phyloP scores from a whole-genome alignment of 1,140 invertebrate species.

The Paraescarpia echinospica region DNA sequence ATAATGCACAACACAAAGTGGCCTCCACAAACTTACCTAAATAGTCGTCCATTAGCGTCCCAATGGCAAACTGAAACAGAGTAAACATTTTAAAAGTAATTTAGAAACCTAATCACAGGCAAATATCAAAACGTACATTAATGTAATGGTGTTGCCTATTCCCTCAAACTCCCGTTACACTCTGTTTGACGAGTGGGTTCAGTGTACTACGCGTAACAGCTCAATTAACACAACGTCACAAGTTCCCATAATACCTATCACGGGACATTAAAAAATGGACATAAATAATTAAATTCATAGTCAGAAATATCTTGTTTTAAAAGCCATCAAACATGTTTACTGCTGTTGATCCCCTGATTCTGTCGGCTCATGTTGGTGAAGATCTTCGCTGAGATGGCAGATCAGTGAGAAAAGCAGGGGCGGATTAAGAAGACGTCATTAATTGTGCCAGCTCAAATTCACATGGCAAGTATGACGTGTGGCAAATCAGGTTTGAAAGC shows the following conservation, averaged over 20 bases:
- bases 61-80: conserved; percentile 91
- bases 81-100: conserved; percentile 39
- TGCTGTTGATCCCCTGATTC: background rate
- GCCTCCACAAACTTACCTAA: conserved; percentile 64
- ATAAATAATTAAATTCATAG: background rate
- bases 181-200: background rate
- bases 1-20: background rate
- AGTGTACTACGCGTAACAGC: background rate
- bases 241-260: background rate
- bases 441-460: background rate
- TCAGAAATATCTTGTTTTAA: background rate
- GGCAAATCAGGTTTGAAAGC: background rate
- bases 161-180: background rate
- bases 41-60: conserved; percentile 97
- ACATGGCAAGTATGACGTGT: background rate
- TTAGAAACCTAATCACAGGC: background rate
- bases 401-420: background rate
- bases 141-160: background rate
- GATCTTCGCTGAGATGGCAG: background rate
- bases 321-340: background rate
- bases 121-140: background rate
- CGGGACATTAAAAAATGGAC: too few species aligned
- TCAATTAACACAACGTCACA: background rate
- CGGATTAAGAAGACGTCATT: background rate
- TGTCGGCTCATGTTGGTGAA: background rate